These are phyloP conservation scores for Sebastes nivosus DNA, from an alignment of 2,797 vertebrate species.

Conservation along the genomic window DNA sequence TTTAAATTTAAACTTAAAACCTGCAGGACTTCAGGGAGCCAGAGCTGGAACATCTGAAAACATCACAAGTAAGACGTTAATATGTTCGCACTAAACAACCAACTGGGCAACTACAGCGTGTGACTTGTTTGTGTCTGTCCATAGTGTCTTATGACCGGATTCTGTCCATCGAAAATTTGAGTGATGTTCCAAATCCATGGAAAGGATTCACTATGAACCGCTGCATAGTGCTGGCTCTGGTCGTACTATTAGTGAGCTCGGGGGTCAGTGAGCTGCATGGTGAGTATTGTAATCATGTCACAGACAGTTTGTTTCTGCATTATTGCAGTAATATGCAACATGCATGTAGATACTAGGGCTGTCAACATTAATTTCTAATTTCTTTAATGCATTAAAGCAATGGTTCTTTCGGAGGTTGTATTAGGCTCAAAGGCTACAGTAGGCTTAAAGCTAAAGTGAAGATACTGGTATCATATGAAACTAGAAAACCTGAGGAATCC, in stretches of 20 bases:
- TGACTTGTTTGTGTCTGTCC: conserved; percentile 11
- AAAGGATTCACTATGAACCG: conserved; percentile 91
- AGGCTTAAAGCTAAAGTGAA: no score
- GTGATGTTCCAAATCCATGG: conserved; percentile 87
- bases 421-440: no score
- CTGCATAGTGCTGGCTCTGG: conserved; percentile 87
- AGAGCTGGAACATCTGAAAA: conserved; percentile 2
- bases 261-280: conserved; percentile 89
- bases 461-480: no score
- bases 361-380: no score
- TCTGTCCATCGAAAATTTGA: conserved; percentile 75
- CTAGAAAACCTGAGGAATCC: no score
- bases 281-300: conserved; percentile 67
- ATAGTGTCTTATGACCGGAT: conserved; percentile 80
- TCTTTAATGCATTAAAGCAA: no score
- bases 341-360: neutral
- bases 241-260: conserved; percentile 87
- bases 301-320: neutral
- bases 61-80: conserved; percentile 58
- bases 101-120: neutral
- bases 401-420: no score
- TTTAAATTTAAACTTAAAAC: neutral
- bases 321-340: neutral
- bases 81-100: neutral
- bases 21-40: conserved; percentile 3